A percentile compares a stretch with the other conserved stretches of the same genome.
Conservation (phyloP, 2,797 vertebrate genomes). For the Gallirallus australis region DNA sequence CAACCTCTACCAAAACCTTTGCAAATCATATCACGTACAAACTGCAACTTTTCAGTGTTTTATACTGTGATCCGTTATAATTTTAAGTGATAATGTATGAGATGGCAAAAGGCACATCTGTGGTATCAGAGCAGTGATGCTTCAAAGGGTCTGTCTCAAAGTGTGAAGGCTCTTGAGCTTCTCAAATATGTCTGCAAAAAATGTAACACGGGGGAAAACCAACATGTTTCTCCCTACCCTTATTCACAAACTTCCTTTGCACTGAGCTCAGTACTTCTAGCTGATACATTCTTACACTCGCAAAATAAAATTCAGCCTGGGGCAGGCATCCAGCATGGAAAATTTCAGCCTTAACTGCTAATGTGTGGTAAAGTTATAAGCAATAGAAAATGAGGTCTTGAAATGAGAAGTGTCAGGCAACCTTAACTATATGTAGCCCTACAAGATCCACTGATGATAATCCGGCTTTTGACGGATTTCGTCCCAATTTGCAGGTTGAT, state of each 20-base stretch:
- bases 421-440: slow-evolving; percentile 43
- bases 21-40: slow-evolving; percentile 58
- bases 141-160: slow-evolving; percentile 70
- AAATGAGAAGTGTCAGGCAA: slow-evolving; percentile 59
- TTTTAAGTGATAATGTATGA: slow-evolving; percentile 74
- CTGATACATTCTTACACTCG: slow-evolving; percentile 47
- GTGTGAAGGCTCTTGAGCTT: slow-evolving; percentile 72
- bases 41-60: slow-evolving; percentile 62
- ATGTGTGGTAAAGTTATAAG: slow-evolving; percentile 62
- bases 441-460: slow-evolving; percentile 9
- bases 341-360: slow-evolving; percentile 62
- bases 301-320: slow-evolving; percentile 68
- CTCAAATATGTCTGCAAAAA: slow-evolving; percentile 66
- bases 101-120: slow-evolving; percentile 72
- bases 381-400: slow-evolving; percentile 51
- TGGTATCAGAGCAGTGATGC: slow-evolving; percentile 70
- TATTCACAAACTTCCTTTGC: slow-evolving; percentile 62
- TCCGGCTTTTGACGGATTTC: slow-evolving; percentile 67
- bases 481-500: slow-evolving; percentile 33
- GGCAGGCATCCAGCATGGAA: slow-evolving; percentile 65
- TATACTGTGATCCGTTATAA: slow-evolving; percentile 60
- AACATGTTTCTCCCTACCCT: slow-evolving; percentile 65
- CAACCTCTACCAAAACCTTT: slow-evolving; percentile 51
- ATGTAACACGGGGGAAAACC: slow-evolving; percentile 51
- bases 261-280: slow-evolving; percentile 24